Conservation (phyloP, 2,797 vertebrate species). For the Trematomus bernacchii region DNA sequence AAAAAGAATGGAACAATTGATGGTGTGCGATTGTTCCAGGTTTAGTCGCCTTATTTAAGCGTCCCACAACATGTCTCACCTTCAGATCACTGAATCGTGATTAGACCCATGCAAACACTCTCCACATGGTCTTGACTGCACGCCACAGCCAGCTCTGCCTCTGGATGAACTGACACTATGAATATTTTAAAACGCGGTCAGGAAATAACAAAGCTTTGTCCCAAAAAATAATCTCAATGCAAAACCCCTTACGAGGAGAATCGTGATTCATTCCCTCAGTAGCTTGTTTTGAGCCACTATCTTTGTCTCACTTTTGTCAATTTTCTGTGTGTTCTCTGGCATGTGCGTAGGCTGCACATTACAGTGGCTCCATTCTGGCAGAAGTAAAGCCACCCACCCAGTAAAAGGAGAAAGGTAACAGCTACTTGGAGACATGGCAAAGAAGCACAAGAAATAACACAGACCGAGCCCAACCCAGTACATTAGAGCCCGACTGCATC, state of each 20-base stretch:
- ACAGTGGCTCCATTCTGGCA: conserved; percentile 50
- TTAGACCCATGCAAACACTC: conserved; percentile 43
- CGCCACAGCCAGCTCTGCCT: conserved; percentile 56
- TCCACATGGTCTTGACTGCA: conserved; percentile 53
- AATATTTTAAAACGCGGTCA: conserved; percentile 55
- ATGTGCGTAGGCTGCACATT: conserved; percentile 20
- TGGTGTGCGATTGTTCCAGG: conserved; percentile 72
- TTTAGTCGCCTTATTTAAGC: conserved; percentile 61
- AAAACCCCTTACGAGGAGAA: conserved; percentile 43
- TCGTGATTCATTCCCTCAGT: conserved; percentile 16
- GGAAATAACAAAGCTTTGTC: conserved; percentile 47
- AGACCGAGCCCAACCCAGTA: conserved; percentile 46
- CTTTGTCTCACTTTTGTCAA: conserved; percentile 39
- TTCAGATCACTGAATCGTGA: conserved; percentile 63
- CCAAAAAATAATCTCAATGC: conserved; percentile 18
- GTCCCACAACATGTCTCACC: conserved; percentile 75
- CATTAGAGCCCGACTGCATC: conserved; percentile 26
- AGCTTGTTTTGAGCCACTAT: conserved; percentile 40
- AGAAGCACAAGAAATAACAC: conserved; percentile 51
- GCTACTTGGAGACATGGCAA: conserved; percentile 63
- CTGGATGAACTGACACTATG: conserved; percentile 63
- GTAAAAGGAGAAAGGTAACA: conserved; percentile 54
- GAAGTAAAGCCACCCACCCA: conserved; percentile 66
- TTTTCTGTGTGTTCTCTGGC: conserved; percentile 41
- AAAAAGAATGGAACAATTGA: conserved; percentile 78